Evolutionary conservation across 2,797 vertebrate species (phyloP).

Genomic region (Melanitta fusca): DNA sequence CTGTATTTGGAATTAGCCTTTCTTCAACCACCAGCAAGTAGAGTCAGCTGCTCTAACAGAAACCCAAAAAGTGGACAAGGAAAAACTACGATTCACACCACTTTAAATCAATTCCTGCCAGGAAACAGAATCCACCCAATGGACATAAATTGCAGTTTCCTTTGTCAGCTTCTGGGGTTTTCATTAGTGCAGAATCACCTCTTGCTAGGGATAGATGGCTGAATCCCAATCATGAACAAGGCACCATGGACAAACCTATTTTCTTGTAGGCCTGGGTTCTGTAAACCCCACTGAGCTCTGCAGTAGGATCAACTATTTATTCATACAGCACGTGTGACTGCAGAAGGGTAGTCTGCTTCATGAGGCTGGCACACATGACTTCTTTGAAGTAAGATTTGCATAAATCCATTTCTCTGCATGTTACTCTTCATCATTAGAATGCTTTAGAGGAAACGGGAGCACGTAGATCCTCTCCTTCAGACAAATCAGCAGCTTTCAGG

Average conservation of each 20-base stretch:
- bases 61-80: constrained; percentile 6
- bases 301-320: constrained; percentile 19
- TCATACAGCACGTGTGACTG: constrained; percentile 14
- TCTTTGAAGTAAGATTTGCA: constrained; percentile 56
- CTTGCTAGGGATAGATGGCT: constrained; percentile 30
- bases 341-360: constrained; percentile 44
- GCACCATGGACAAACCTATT: constrained; percentile 41
- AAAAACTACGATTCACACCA: constrained; percentile 12
- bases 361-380: constrained; percentile 9
- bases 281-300: constrained; percentile 66
- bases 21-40: constrained; percentile 24
- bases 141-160: constrained; percentile 15
- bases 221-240: constrained; percentile 51
- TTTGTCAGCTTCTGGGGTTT: constrained; percentile 12
- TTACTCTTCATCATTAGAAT: constrained; percentile 70
- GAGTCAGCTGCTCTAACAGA: constrained; percentile 27
- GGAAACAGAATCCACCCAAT: background rate
- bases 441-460: constrained; percentile 72
- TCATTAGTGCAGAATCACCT: constrained; percentile 27
- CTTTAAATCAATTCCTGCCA: background rate
- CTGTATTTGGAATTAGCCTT: constrained; percentile 33
- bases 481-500: constrained; percentile 73
- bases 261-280: constrained; percentile 61
- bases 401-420: constrained; percentile 52
- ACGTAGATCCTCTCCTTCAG: constrained; percentile 66